Evolutionary conservation across 2,888 invertebrate genomes (phyloP), one percentile per base, ranked within the genome.

Genomic region (Epirrhoe tristata): DNA sequence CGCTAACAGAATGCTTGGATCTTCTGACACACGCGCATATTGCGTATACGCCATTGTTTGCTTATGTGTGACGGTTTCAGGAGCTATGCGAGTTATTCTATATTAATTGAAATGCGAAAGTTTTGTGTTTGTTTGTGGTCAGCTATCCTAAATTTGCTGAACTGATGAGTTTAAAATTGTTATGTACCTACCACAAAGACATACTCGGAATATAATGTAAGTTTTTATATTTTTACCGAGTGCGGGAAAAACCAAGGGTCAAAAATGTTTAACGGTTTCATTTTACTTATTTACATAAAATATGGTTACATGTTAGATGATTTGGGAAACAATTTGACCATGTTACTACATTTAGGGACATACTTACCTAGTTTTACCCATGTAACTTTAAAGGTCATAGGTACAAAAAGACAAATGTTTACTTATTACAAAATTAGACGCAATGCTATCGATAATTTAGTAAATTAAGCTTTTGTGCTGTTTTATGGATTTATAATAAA

Each of bases 1-100:
- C 60, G 34, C 61, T 17, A 58, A 32, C 43, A 63, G 68, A 72
- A 67, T 67, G 66, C 75, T 79, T 75, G 77, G 73, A 78, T 76
- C 72, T 68, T 67, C 70, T 69, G 68, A 68, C 75, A 72, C 67
- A 58, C 60, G 63, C 59, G 58, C 60, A 12, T 67, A 75, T 77
- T 76, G 73, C 75, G 69, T 70, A 75, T 75, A 70, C 74, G 63
- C 65, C 63, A 55, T 68, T 61, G 66, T 71, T 61, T 55, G 43
- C 39, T 43, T 64, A 66, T 67, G 65, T 69, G 69, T 48, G 70
- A 59, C 3, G 50, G 64, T 73, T 72, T 77, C 74, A 72, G 73
- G 63, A 64, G 66, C 53, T 46, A 63, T 7, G 16, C 5, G 48
- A 67, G 5, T 43, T 43, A 0, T 43, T 12, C 12, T 12, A 43